These are phyloP conservation scores for Drosophila leonis DNA, from an alignment of 2,888 invertebrate species.

Conservation along the genomic window DNA sequence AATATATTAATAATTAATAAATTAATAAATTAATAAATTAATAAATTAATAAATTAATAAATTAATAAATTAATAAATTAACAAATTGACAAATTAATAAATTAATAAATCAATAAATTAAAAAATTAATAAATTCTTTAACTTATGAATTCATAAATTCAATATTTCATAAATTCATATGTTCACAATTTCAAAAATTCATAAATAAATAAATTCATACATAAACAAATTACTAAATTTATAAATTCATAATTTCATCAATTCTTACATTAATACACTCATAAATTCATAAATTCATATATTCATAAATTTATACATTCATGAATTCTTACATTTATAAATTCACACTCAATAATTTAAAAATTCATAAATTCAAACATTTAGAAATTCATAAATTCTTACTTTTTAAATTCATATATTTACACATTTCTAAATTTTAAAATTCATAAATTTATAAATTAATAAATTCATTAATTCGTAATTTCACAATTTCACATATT, in stretches of 20 bases:
- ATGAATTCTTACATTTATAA: background rate
- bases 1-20: background rate
- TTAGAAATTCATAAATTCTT: too few species aligned
- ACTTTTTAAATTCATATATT: too few species aligned
- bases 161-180: background rate
- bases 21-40: background rate
- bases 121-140: background rate
- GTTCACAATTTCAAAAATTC: background rate
- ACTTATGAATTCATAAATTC: background rate
- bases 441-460: background rate
- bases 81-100: too few species aligned
- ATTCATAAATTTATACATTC: background rate
- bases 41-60: background rate
- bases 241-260: background rate
- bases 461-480: background rate
- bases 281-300: background rate
- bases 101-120: background rate
- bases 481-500: background rate
- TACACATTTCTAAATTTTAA: too few species aligned
- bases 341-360: too few species aligned
- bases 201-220: background rate
- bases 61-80: background rate
- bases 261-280: too few species aligned
- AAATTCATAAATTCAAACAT: too few species aligned
- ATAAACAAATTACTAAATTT: background rate